Percentiles rank a stretch among this genome's conserved stretches.
These are phyloP conservation scores for Sebastes umbrosus DNA, from an alignment of 2,797 vertebrate genomes.

Conservation along the genomic window DNA sequence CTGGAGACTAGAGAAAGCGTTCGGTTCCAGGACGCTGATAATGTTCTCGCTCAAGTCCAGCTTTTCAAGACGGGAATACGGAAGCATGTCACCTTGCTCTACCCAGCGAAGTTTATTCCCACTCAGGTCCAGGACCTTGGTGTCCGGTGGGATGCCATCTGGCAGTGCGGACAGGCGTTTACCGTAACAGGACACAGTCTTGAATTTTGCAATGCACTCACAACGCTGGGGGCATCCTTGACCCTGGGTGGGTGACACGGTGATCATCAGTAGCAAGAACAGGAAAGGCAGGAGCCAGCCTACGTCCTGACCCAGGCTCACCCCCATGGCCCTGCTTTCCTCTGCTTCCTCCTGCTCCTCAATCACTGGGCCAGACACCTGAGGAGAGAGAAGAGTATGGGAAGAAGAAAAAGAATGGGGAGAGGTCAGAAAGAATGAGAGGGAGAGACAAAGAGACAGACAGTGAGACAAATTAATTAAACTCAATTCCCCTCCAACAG, in stretches of 20 bases:
- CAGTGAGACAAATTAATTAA: constrained; percentile 61
- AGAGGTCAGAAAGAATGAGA: background rate
- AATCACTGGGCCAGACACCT: constrained; percentile 86
- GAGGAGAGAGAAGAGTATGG: constrained; percentile 37
- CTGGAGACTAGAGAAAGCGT: constrained; percentile 91
- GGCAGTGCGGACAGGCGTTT: constrained; percentile 90
- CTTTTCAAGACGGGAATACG: constrained; percentile 89
- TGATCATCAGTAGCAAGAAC: constrained; percentile 81
- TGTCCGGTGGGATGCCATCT: constrained; percentile 91
- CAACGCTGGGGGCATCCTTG: constrained; percentile 92
- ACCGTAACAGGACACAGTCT: constrained; percentile 88
- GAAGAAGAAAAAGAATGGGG: background rate
- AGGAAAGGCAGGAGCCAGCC: constrained; percentile 81
- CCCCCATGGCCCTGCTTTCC: constrained; percentile 80
- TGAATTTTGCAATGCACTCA: constrained; percentile 86
- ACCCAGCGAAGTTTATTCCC: constrained; percentile 96
- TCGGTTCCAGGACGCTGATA: constrained; percentile 93
- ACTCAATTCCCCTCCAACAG: constrained; percentile 47
- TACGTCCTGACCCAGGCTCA: constrained; percentile 79
- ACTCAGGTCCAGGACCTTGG: constrained; percentile 90
- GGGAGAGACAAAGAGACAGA: constrained; percentile 41
- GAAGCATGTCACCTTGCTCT: constrained; percentile 88
- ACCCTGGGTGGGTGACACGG: constrained; percentile 64
- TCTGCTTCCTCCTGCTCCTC: constrained; percentile 38
- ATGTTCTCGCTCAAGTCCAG: constrained; percentile 95